Evolutionary conservation across 2,797 vertebrate species (phyloP), one percentile per base, ranked within the genome.

Genomic region (Zalophus californianus): DNA sequence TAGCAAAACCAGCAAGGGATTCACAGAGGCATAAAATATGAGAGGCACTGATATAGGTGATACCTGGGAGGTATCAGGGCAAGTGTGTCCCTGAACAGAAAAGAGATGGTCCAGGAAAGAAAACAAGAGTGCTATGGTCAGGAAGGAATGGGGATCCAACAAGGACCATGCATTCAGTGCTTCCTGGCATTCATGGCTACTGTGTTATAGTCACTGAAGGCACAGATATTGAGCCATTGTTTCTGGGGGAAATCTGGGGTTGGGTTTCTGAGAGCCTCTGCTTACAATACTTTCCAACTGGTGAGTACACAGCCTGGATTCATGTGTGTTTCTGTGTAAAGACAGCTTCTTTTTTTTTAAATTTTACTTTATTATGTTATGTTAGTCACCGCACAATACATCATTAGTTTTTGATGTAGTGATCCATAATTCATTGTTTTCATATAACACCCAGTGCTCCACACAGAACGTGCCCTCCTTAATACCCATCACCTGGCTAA

Each of bases 201-300:
- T 29, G 72, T 75, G 8, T 32, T 18, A 18, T 12, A 32, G 44
- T 32, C 68, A 2, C 25, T 5, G 27, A 29, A 15, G 15, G 18
- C 44, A 2, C 0, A 2, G 27, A 77, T 1, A 10, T 25, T 50
- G 44, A 50, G 15, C 44, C 8, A 2, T 10, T 77, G 41, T 15
- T 73, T 13, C 25, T 25, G 16, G 12, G 14, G 9, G n/a, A 60
- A 41, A 41, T 41, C 14, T 1, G 2, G 41, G 41, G 41, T 18
- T 48, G 14, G 15, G 15, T 16, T 29, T 3, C 25, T 18, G 8
- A 27, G 72, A 48, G 25, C 14, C 41, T 48, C 41, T 75, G 72
- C 25, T 32, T 15, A 32, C 2, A 48, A 75, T 2, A 0, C 4
- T 48, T 77, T 2, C 4, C 4, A 9, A 20, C 7, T 18, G 73